Base-by-base conservation (phyloP, 2,888 invertebrate species). In the Nomada hirtipes region DNA sequence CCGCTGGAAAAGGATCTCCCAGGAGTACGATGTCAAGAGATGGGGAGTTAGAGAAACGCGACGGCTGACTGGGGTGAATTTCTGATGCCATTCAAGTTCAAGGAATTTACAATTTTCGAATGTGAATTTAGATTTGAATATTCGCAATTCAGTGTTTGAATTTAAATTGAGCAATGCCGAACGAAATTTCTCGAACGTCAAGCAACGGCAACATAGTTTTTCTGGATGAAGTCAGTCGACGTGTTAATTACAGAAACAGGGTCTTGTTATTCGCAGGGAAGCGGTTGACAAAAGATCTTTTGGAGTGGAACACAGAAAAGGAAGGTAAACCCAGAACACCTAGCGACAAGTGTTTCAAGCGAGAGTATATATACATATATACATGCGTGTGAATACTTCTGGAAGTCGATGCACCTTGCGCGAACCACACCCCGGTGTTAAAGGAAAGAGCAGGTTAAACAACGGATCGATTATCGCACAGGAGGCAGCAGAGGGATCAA, bases 341-440 rank as follows among this genome's bases (percentile, higher is more conserved):
- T 67, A 59, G 70, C 70, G 72, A 60, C 76, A 61, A 65, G 44
- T 67, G 47, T 82, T 77, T 42, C 52, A 77, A 82, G 82, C 82
- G 60, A 47, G 73, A 26, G n/a, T 64, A 59, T 36, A 23, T 68
- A 63, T 60, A 29, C 64, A 63, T 20, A 64, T 55, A 26, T 82
- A 69, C 82, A 76, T 83, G 82, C 82, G 57, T 82, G 82, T 74
- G 70, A 77, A 73, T 77, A 73, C 15, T 76, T 44, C 29, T 26
- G 57, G 57, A 53, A 57, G 11, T 26, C 42, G 64, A 64, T 64
- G 64, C 68, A 63, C 57, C 50, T 78, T 59, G 63, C 71, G 26
- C 50, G 26, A 26, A 63, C 73, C 73, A 69, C 70, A 67, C 65
- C 63, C 68, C 18, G 50, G 42, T 57, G 80, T 81, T 81, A 81